Conservation (phyloP, 2,113 vertebrate genomes). For the Macrotis lagotis region DNA sequence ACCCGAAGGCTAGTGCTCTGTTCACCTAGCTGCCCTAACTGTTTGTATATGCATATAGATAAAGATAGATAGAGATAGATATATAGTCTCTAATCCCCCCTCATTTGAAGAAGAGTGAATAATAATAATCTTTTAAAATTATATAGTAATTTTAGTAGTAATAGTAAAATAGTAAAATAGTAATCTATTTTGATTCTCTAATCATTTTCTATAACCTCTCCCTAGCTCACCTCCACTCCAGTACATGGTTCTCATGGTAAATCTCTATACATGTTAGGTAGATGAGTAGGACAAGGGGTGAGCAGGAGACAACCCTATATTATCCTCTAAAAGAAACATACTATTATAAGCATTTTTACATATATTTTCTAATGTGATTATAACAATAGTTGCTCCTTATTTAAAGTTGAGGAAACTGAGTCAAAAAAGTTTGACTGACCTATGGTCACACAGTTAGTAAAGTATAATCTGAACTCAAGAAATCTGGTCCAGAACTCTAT, state of each 20-base stretch:
- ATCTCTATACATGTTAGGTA: not conserved
- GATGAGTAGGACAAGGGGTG: not conserved
- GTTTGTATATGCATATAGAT: too few species aligned
- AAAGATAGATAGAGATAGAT: too few species aligned
- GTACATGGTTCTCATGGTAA: not conserved
- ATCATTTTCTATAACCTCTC: not conserved
- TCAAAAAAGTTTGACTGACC: not conserved
- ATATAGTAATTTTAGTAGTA: not conserved
- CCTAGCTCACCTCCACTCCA: not conserved
- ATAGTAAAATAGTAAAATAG: too few species aligned
- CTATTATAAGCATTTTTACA: not conserved
- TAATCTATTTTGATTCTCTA: not conserved
- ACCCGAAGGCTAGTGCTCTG: too few species aligned
- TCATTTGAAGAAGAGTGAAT: not conserved
- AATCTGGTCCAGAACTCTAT: not conserved
- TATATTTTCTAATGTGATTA: not conserved
- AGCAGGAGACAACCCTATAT: not conserved
- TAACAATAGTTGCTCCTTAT: not conserved
- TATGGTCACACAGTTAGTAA: not conserved
- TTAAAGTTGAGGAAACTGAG: not conserved
- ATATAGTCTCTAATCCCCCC: not conserved
- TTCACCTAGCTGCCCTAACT: too few species aligned
- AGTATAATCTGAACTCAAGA: not conserved
- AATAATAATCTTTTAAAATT: not conserved
- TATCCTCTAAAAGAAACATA: not conserved